Conservation (phyloP, 2,888 invertebrate genomes). For the Clusia tigrina region DNA sequence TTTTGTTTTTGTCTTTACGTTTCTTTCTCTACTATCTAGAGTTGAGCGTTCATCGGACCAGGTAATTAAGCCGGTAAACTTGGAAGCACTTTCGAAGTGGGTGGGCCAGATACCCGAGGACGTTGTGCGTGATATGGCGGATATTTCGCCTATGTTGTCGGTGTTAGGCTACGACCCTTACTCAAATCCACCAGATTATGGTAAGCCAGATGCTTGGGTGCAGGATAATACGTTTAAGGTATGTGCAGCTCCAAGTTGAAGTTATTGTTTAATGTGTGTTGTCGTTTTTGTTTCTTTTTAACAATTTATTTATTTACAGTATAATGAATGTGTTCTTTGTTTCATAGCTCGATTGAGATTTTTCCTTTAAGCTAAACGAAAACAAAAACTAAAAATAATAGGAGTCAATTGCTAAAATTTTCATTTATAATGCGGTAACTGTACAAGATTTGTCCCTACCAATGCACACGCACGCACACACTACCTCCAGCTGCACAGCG, state of each 20-base stretch:
- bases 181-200: conserved; percentile 96
- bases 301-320: no score
- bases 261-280: conserved; percentile 21
- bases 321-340: conserved; percentile 30
- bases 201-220: conserved; percentile 80
- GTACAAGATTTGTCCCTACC: conserved; percentile 11
- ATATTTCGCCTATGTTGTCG: conserved; percentile 93
- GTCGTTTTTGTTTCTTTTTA: conserved; percentile 29
- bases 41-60: conserved; percentile 98
- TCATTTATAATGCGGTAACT: no score
- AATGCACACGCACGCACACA: not conserved
- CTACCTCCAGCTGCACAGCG: conserved; percentile 26
- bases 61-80: conserved; percentile 97
- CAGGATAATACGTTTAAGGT: conserved; percentile 71
- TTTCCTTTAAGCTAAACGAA: no score
- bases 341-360: conserved; percentile 36
- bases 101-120: conserved; percentile 89
- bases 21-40: conserved; percentile 67
- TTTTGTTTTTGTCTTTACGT: not conserved
- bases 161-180: conserved; percentile 94
- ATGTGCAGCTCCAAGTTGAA: conserved; percentile 44
- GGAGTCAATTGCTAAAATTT: conserved; percentile 42
- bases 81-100: conserved; percentile 94
- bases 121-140: conserved; percentile 90
- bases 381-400: no score